phyloP scores from a whole-genome alignment of 2,113 vertebrate species.

The Rhea pennata region DNA sequence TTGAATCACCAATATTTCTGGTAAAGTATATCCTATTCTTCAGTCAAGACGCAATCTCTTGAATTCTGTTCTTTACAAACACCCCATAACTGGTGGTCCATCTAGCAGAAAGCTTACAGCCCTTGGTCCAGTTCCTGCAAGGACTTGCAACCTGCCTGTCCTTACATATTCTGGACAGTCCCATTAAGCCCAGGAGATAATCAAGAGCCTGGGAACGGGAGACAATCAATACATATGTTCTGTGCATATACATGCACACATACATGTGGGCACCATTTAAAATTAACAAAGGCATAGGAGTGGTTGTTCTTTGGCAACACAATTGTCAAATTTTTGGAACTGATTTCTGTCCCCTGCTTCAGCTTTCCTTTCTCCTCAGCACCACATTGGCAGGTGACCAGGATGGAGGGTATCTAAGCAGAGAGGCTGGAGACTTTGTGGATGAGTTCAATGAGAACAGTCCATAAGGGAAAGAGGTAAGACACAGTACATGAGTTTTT shows the following conservation, averaged over 20 bases:
- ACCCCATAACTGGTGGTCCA: neutral
- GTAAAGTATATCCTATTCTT: neutral
- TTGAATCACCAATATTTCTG: neutral
- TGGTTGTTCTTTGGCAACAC: neutral
- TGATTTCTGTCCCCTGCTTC: neutral
- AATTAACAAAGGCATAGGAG: neutral
- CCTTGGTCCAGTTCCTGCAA: neutral
- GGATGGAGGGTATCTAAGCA: neutral
- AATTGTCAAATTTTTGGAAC: neutral
- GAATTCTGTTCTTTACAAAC: neutral
- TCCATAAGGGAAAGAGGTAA: neutral
- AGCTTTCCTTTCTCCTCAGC: neutral
- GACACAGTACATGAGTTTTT: neutral
- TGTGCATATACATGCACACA: too few species aligned
- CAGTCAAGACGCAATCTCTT: neutral
- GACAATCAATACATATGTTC: neutral
- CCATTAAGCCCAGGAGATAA: neutral
- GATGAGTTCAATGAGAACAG: neutral
- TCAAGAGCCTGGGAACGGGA: neutral
- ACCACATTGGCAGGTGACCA: neutral
- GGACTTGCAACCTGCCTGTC: neutral
- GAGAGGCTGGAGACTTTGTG: neutral
- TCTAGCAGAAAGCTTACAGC: neutral
- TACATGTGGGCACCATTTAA: fast-evolving
- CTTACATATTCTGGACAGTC: neutral